phyloP scores from a whole-genome alignment of 2,797 vertebrate species.

The Clarias laeviceps region DNA sequence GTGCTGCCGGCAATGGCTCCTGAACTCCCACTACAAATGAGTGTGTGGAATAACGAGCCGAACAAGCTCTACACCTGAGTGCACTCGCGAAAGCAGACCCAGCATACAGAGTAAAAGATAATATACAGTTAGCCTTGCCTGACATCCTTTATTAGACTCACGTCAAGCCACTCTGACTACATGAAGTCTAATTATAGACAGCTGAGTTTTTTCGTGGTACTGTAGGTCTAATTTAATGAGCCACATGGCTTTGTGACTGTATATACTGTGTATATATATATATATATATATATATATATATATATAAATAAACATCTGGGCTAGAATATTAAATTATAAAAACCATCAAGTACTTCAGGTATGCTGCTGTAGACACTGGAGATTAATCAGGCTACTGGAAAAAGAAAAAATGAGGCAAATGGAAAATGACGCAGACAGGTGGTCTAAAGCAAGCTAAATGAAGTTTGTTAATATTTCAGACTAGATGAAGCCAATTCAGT shows the following conservation, averaged over 20 bases:
- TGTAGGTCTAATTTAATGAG: constrained; percentile 3
- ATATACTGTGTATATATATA: too few species aligned
- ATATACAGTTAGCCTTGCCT: constrained; percentile 14
- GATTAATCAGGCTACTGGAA: background rate
- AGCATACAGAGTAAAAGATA: background rate
- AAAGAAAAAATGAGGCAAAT: background rate
- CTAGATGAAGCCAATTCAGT: background rate
- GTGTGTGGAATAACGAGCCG: constrained; percentile 16
- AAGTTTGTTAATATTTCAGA: background rate
- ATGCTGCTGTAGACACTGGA: background rate
- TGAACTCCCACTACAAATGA: constrained; percentile 9
- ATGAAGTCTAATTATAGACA: constrained; percentile 21
- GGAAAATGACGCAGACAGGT: background rate
- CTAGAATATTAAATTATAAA: constrained; percentile 15
- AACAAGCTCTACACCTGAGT: constrained; percentile 2
- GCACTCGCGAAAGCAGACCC: background rate
- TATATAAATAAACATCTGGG: background rate
- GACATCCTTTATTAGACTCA: constrained; percentile 18
- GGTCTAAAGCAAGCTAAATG: background rate
- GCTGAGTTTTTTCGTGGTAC: background rate
- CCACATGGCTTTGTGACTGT: constrained; percentile 18
- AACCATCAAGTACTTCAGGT: constrained; percentile 3
- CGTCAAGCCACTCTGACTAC: background rate
- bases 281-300: too few species aligned
- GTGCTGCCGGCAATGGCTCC: constrained; percentile 10